phyloP scores from a whole-genome alignment of 2,888 invertebrate species.

The Chloroclystis v-ata region DNA sequence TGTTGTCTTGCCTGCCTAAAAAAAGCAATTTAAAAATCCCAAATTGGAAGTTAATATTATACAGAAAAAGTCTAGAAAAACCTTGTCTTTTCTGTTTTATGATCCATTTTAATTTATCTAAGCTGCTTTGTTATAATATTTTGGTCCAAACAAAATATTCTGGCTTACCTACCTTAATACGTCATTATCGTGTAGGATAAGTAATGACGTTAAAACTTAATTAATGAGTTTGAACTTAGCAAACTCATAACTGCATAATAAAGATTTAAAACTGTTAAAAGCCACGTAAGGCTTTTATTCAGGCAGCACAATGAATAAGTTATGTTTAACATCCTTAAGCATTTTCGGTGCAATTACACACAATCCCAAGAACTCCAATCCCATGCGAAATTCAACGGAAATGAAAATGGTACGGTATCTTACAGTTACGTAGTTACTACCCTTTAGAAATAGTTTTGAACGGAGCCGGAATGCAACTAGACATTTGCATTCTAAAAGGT shows the following conservation, averaged over 20 bases:
- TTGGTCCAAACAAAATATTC: too few species aligned
- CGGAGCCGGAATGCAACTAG: constrained; percentile 59
- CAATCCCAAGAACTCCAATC: constrained; percentile 38
- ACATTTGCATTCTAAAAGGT: constrained; percentile 69
- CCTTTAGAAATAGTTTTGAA: constrained; percentile 65
- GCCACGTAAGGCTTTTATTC: neutral
- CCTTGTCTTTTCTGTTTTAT: too few species aligned
- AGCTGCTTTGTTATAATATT: too few species aligned
- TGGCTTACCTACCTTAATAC: too few species aligned
- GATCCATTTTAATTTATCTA: too few species aligned
- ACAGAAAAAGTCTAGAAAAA: too few species aligned
- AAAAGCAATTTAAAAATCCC: too few species aligned
- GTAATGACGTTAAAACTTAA: too few species aligned
- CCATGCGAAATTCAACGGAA: constrained; percentile 44
- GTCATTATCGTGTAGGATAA: too few species aligned
- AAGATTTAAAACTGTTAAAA: neutral
- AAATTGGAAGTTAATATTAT: too few species aligned
- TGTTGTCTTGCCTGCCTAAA: too few species aligned
- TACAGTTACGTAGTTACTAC: constrained; percentile 48
- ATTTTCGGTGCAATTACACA: constrained; percentile 28
- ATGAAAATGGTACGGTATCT: constrained; percentile 50
- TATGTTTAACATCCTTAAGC: constrained; percentile 12
- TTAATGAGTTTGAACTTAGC: too few species aligned
- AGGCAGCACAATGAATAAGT: constrained; percentile 2
- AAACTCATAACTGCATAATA: neutral